Percentiles rank a stretch among this genome's conserved stretches.
phyloP scores from a whole-genome alignment of 2,113 vertebrate species.

The Rhabdomys dilectus region DNA sequence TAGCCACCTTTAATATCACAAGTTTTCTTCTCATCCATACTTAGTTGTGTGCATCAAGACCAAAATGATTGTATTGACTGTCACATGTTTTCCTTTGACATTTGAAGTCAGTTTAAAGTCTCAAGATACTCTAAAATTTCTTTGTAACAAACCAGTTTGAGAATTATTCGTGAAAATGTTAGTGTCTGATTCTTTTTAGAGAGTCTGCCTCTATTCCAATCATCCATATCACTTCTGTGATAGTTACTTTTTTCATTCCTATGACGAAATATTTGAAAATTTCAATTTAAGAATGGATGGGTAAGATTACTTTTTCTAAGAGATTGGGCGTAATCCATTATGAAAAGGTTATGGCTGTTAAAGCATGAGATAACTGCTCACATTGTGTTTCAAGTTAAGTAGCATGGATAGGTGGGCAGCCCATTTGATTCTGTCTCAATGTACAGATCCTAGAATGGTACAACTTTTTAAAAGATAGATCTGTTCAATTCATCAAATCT shows the following conservation, averaged over 20 bases:
- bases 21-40: not conserved
- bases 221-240: not conserved
- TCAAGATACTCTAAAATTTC: not conserved
- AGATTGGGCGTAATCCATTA: not conserved
- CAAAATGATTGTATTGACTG: not conserved
- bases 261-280: not conserved
- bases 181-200: no score
- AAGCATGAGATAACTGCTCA: not conserved
- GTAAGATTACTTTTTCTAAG: not conserved
- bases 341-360: not conserved
- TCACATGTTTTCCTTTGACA: not conserved
- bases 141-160: not conserved
- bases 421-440: not conserved
- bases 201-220: no score
- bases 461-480: not conserved
- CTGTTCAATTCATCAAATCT: not conserved
- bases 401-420: not conserved
- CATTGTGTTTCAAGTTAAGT: not conserved
- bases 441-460: not conserved
- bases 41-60: not conserved
- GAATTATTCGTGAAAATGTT: not conserved
- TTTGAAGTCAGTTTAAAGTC: not conserved
- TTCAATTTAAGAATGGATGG: not conserved
- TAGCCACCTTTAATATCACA: not conserved
- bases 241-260: not conserved